Conservation (phyloP, 1,140 invertebrate species). For the Monochamus saltuarius region DNA sequence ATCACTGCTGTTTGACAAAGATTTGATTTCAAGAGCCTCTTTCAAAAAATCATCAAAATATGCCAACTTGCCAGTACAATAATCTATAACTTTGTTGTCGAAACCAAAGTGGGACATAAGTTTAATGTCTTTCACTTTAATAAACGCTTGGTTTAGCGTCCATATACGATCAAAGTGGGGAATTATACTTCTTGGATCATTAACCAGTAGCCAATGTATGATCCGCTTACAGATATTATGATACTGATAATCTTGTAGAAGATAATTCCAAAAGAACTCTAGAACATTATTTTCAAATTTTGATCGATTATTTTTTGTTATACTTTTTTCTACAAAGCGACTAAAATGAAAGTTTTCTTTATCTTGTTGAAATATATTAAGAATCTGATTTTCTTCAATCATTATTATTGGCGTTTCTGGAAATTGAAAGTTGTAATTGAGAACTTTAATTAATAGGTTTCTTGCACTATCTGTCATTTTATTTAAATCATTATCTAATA, state of each 20-base stretch:
- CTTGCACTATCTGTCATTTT: not conserved
- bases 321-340: too few species aligned
- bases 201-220: slow-evolving; percentile 15
- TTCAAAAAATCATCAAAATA: too few species aligned
- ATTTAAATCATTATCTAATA: slow-evolving; percentile 1
- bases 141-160: not conserved
- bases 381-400: too few species aligned
- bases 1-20: too few species aligned
- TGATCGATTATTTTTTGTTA: not conserved
- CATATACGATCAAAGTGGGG: slow-evolving; percentile 2
- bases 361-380: too few species aligned
- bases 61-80: too few species aligned
- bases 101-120: slow-evolving; percentile 18
- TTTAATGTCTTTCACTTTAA: slow-evolving; percentile 7
- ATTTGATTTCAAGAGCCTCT: too few species aligned
- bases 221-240: not conserved
- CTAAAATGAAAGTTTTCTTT: too few species aligned
- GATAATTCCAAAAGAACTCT: slow-evolving; percentile 6
- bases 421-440: slow-evolving; percentile 9
- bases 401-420: not conserved
- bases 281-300: slow-evolving; percentile 7
- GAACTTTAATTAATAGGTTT: slow-evolving; percentile 3
- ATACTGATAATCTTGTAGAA: not conserved
- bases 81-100: slow-evolving; percentile 11
- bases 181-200: slow-evolving; percentile 10